Evolutionary conservation across 2,797 vertebrate species (phyloP).

Genomic region (Columba guinea): DNA sequence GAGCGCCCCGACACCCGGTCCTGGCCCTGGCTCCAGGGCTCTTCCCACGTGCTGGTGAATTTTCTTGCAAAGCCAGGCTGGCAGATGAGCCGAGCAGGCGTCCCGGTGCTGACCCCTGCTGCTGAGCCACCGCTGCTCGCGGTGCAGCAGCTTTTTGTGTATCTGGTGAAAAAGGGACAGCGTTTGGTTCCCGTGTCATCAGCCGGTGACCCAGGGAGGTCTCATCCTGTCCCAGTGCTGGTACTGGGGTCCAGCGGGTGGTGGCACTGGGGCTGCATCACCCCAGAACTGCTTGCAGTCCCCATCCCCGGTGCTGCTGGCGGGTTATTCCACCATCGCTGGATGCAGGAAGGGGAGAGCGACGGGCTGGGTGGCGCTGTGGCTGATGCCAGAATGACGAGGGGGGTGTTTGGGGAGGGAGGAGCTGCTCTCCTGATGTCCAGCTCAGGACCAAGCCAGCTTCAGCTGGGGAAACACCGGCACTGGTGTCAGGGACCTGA

Average conservation of each 20-base stretch:
- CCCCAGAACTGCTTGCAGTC: not conserved
- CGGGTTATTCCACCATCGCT: not conserved
- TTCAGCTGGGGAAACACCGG: not conserved
- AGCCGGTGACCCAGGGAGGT: not conserved
- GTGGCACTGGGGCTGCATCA: not conserved
- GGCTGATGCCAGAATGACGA: not conserved
- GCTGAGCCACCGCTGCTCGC: accelerated
- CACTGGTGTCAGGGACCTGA: not conserved
- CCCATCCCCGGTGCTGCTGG: not conserved
- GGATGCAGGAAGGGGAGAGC: not conserved
- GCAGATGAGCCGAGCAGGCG: not conserved
- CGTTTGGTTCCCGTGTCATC: not conserved
- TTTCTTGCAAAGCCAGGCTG: not conserved
- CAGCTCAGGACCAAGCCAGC: not conserved
- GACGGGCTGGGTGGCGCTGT: not conserved
- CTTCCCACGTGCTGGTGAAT: accelerated
- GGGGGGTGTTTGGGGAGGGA: not conserved
- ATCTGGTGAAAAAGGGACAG: not conserved
- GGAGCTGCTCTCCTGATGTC: not conserved
- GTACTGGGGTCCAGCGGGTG: not conserved
- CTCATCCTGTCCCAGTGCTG: not conserved
- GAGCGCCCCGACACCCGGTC: accelerated
- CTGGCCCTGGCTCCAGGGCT: not conserved
- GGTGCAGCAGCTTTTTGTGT: accelerated
- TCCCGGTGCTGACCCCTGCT: not conserved